These are phyloP conservation scores for Leptinotarsa defecta DNA, from an alignment of 1,140 invertebrate genomes.

Conservation along the genomic window DNA sequence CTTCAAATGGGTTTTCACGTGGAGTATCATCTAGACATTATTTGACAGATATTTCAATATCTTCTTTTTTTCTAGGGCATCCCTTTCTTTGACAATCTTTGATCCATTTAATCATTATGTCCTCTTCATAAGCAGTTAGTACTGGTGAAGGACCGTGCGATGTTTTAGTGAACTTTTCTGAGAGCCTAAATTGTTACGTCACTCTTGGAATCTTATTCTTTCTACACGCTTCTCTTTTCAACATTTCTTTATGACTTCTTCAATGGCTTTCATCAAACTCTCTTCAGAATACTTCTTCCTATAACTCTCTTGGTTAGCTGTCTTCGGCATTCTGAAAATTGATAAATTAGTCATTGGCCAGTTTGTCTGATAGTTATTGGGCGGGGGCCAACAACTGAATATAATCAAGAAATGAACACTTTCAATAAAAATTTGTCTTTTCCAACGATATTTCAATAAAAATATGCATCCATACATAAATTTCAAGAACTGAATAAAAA, in stretches of 20 bases:
- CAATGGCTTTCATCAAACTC: too few relatives aligned
- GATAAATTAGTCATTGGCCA: neutral
- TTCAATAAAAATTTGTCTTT: neutral
- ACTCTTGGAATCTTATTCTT: neutral
- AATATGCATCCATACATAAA: neutral
- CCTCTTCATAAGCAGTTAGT: too few relatives aligned
- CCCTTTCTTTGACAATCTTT: too few relatives aligned
- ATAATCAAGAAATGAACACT: neutral
- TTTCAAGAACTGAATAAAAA: neutral
- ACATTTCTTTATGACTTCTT: too few relatives aligned
- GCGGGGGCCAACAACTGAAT: neutral
- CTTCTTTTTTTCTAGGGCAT: neutral
- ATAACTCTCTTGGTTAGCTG: neutral
- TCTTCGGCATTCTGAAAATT: neutral
- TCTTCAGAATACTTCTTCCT: neutral
- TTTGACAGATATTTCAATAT: constrained; percentile 5
- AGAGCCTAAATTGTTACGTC: neutral
- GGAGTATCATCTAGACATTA: neutral
- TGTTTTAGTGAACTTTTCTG: too few relatives aligned
- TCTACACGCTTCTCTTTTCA: too few relatives aligned
- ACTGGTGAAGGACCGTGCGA: too few relatives aligned
- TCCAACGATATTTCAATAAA: neutral
- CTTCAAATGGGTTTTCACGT: constrained; percentile 45
- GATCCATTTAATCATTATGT: too few relatives aligned
- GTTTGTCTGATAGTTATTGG: neutral